Evolutionary conservation across 2,888 invertebrate species (phyloP).

Genomic region (Autographa pulchrina): DNA sequence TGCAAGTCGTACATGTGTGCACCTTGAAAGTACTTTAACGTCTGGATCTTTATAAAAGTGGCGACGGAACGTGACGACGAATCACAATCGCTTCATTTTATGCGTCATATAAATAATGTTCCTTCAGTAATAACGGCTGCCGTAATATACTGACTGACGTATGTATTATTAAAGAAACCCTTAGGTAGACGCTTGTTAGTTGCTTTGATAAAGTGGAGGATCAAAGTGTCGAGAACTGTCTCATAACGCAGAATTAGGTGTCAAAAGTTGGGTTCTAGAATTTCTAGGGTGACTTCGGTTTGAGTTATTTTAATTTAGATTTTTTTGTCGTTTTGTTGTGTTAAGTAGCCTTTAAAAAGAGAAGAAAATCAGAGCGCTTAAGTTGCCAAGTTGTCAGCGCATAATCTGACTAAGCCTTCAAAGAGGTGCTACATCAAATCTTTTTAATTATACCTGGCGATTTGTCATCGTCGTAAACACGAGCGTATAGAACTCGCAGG

Average conservation of each 20-base stretch:
- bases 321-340: not conserved
- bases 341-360: not conserved
- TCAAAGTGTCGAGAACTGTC: slow-evolving; percentile 3
- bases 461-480: slow-evolving; percentile 54
- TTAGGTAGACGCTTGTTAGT: slow-evolving; percentile 35
- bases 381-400: slow-evolving; percentile 23
- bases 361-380: slow-evolving; percentile 19
- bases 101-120: slow-evolving; percentile 53
- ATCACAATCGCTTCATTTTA: slow-evolving; percentile 73
- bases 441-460: slow-evolving; percentile 53
- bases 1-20: slow-evolving; percentile 34
- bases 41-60: slow-evolving; percentile 52
- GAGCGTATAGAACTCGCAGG: slow-evolving; percentile 50
- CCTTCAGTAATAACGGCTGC: slow-evolving; percentile 45
- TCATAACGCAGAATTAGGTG: not conserved
- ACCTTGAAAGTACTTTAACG: slow-evolving; percentile 50
- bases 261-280: not conserved
- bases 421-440: slow-evolving; percentile 47
- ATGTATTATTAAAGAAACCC: slow-evolving; percentile 33
- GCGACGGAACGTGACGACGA: slow-evolving; percentile 66
- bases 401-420: slow-evolving; percentile 41
- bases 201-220: slow-evolving; percentile 25
- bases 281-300: not conserved
- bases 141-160: slow-evolving; percentile 38
- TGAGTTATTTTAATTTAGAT: not conserved